Conservation (phyloP, 1,140 invertebrate genomes). For the Steinernema feltiae region DNA sequence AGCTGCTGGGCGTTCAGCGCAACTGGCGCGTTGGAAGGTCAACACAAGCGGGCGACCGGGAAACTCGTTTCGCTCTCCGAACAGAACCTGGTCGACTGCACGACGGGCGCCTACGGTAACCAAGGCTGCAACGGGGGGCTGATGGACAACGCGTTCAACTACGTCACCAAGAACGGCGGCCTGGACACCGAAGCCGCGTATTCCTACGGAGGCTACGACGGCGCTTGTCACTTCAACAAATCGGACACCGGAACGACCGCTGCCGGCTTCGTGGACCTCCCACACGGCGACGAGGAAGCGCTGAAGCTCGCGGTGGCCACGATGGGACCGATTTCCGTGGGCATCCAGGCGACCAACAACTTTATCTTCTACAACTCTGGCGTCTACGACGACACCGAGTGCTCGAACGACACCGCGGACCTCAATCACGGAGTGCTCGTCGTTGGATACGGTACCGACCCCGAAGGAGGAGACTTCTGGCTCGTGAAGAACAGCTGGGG, state of each 20-base stretch:
- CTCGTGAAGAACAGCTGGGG: too few species aligned
- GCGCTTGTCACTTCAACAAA: constrained; percentile 68
- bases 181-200: constrained; percentile 87
- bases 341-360: too few species aligned
- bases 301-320: too few species aligned
- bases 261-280: constrained; percentile 72
- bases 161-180: constrained; percentile 76
- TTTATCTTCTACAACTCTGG: too few species aligned
- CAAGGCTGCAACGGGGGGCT: constrained; percentile 89
- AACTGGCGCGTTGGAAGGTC: constrained; percentile 88
- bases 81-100: constrained; percentile 65
- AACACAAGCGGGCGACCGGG: constrained; percentile 79
- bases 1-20: too few species aligned
- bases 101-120: constrained; percentile 76
- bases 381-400: too few species aligned
- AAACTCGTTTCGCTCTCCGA: constrained; percentile 80
- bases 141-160: constrained; percentile 81
- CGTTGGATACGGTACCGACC: too few species aligned
- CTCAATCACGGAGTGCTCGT: too few species aligned
- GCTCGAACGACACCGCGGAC: too few species aligned
- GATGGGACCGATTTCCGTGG: too few species aligned
- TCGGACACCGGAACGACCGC: constrained; percentile 72
- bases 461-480: too few species aligned
- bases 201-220: constrained; percentile 72
- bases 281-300: constrained; percentile 66